Evolutionary conservation across 2,113 vertebrate species (phyloP).

Genomic region (Recurvirostra avosetta): DNA sequence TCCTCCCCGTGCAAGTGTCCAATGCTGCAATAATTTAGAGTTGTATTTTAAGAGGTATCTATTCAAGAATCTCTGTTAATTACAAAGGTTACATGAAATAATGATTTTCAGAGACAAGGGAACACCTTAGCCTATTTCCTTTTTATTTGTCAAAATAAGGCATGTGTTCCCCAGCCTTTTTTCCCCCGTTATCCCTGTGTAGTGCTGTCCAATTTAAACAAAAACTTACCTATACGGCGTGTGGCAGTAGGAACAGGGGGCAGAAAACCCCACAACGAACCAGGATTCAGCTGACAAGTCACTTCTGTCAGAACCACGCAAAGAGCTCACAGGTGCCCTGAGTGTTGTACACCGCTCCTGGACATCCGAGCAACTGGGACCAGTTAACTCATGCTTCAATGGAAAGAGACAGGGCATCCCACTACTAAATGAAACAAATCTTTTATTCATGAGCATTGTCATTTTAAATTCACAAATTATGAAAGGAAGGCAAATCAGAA

Average conservation of each 20-base stretch:
- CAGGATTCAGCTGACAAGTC: background rate
- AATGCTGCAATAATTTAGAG: background rate
- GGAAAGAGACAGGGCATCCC: slow-evolving; percentile 23
- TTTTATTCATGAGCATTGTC: slow-evolving; percentile 57
- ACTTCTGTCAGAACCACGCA: fast-evolving
- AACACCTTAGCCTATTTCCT: background rate
- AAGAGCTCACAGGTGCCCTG: fast-evolving
- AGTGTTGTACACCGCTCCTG: fast-evolving
- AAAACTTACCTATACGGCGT: background rate
- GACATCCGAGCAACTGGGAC: background rate
- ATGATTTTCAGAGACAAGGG: background rate
- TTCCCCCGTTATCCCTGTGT: fast-evolving
- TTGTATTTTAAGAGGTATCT: background rate
- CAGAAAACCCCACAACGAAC: background rate
- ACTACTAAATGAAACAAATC: slow-evolving; percentile 39
- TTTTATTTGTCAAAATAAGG: background rate
- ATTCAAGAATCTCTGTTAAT: background rate
- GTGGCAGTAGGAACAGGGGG: background rate
- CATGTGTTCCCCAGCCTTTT: background rate
- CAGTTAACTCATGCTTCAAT: background rate
- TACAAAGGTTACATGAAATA: background rate
- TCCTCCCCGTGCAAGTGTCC: background rate
- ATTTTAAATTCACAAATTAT: slow-evolving; percentile 29
- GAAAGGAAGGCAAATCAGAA: slow-evolving; percentile 62
- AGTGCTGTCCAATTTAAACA: background rate